Evolutionary conservation across 2,113 vertebrate genomes (phyloP).

Genomic region (Arvicanthis niloticus): DNA sequence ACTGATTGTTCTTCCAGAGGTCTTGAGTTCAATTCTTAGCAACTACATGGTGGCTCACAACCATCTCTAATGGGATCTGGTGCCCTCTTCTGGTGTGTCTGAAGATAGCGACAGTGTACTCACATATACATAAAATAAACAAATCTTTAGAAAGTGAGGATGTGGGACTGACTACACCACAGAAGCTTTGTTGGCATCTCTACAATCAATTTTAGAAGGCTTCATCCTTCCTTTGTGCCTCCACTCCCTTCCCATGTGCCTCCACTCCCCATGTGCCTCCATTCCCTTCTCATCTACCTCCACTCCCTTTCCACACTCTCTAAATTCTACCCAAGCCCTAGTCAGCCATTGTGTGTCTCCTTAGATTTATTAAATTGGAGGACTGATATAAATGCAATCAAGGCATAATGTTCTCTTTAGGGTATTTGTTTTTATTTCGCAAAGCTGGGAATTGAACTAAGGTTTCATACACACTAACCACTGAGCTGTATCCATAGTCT

Average conservation of each 20-base stretch:
- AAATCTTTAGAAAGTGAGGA: neutral
- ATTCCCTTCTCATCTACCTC: no score
- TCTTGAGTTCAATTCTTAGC: no score
- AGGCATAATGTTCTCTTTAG: neutral
- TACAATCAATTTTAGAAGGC: neutral
- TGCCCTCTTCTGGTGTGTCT: no score
- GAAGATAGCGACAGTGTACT: no score
- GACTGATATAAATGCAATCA: neutral
- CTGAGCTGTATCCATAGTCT: neutral
- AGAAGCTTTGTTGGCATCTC: neutral
- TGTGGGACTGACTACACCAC: neutral
- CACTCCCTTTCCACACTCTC: neutral
- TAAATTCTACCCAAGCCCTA: neutral
- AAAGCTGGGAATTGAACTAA: neutral
- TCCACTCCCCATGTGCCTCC: no score
- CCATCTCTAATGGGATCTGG: no score
- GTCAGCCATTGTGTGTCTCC: neutral
- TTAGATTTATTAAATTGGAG: neutral
- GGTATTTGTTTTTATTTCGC: neutral
- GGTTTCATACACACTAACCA: no score
- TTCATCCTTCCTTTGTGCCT: neutral
- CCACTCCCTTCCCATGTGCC: no score
- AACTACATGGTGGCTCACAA: no score
- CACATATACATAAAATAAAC: no score
- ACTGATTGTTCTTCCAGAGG: no score